Evolutionary conservation across 2,113 vertebrate genomes (phyloP).

Genomic region (Eptesicus fuscus): DNA sequence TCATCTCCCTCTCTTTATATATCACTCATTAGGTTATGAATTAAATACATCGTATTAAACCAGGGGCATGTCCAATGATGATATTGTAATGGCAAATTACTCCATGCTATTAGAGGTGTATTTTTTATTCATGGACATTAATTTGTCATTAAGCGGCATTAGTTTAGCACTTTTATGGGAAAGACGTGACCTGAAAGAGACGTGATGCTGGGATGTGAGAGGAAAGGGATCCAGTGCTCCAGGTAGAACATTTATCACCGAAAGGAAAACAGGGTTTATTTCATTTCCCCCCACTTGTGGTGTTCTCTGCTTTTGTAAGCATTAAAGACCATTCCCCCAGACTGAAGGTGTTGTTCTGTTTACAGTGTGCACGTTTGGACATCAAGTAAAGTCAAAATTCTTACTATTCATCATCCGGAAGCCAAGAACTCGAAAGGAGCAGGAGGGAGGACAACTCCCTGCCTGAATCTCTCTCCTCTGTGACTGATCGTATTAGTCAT

Average conservation of each 20-base stretch:
- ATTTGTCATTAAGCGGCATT: constrained; percentile 93
- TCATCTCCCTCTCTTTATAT: constrained; percentile 92
- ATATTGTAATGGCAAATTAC: constrained; percentile 94
- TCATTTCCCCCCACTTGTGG: constrained; percentile 48
- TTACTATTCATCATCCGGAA: constrained; percentile 64
- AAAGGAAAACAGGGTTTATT: constrained; percentile 50
- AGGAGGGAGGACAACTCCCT: constrained; percentile 43
- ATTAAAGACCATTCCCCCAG: constrained; percentile 55
- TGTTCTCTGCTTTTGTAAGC: constrained; percentile 44
- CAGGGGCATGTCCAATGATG: constrained; percentile 93
- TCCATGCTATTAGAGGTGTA: constrained; percentile 91
- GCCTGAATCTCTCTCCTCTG: constrained; percentile 24
- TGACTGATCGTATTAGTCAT: constrained; percentile 34
- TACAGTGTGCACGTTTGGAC: constrained; percentile 16
- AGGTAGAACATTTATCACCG: constrained; percentile 54
- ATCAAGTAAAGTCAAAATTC: constrained; percentile 7
- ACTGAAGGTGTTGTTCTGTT: constrained; percentile 48
- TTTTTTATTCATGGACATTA: constrained; percentile 94
- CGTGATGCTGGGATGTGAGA: constrained; percentile 72
- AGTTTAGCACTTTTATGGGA: constrained; percentile 91
- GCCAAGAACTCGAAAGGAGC: constrained; percentile 39
- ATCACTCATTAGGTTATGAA: constrained; percentile 94
- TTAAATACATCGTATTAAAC: constrained; percentile 94
- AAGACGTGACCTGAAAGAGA: constrained; percentile 90
- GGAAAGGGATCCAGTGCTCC: constrained; percentile 66